Percentiles rank a stretch among this genome's conserved stretches.
Evolutionary conservation across 2,113 vertebrate species (phyloP).

Genomic region (Zosterops lateralis): DNA sequence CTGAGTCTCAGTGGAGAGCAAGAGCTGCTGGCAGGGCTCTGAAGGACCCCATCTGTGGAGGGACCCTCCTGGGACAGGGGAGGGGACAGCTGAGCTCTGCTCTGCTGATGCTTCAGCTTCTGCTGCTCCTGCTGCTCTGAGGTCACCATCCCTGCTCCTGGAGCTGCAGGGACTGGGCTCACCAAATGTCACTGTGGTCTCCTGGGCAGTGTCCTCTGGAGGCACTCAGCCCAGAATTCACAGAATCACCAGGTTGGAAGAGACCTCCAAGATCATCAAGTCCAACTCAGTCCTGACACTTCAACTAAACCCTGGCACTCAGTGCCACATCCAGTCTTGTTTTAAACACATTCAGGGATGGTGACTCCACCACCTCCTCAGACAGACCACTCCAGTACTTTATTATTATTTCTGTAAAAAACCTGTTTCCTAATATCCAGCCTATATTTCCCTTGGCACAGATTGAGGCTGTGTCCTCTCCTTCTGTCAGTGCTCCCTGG

Average conservation of each 20-base stretch:
- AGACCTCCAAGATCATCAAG: not conserved
- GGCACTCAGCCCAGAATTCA: not conserved
- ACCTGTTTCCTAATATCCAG: not conserved
- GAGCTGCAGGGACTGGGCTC: not conserved
- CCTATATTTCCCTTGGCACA: not conserved
- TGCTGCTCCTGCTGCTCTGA: not conserved
- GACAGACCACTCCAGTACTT: not conserved
- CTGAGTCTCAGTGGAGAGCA: not conserved
- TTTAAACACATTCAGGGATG: not conserved
- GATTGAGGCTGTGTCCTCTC: not conserved
- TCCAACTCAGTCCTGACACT: not conserved
- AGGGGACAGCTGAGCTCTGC: not conserved
- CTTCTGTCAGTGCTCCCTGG: not conserved
- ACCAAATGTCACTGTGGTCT: rapidly evolving
- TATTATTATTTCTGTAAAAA: not conserved
- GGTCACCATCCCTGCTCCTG: not conserved
- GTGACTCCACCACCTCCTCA: not conserved
- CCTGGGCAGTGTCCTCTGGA: not conserved
- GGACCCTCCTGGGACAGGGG: not conserved
- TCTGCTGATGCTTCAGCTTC: not conserved
- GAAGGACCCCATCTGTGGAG: not conserved
- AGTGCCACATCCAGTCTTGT: not conserved
- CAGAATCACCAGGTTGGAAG: not conserved
- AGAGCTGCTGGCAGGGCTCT: not conserved
- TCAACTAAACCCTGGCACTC: not conserved